phyloP scores from a whole-genome alignment of 2,797 vertebrate genomes.

The Acanthopagrus latus region DNA sequence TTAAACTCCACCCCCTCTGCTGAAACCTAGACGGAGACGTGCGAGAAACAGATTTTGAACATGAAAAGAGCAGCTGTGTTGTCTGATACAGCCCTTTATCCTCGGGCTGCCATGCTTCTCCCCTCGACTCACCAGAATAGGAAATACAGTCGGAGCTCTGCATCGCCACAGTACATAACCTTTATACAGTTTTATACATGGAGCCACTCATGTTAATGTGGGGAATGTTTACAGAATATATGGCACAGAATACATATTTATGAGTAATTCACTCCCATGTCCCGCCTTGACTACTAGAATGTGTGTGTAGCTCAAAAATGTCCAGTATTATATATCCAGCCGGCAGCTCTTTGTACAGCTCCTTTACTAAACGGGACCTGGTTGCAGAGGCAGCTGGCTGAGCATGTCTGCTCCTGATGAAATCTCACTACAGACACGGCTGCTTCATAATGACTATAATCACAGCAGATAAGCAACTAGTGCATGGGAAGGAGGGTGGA shows the following conservation, averaged over 20 bases:
- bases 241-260: slow-evolving; percentile 34
- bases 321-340: slow-evolving; percentile 43
- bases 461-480: slow-evolving; percentile 85
- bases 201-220: slow-evolving; percentile 46
- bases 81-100: slow-evolving; percentile 76
- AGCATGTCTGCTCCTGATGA: slow-evolving; percentile 74
- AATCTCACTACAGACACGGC: slow-evolving; percentile 81
- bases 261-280: slow-evolving; percentile 40
- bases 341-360: slow-evolving; percentile 42
- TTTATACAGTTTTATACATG: slow-evolving; percentile 30
- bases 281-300: slow-evolving; percentile 36
- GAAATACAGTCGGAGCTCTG: slow-evolving; percentile 49
- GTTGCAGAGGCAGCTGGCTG: slow-evolving; percentile 78
- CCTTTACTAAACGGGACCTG: slow-evolving; percentile 70
- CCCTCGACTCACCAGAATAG: slow-evolving; percentile 45
- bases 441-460: slow-evolving; percentile 87
- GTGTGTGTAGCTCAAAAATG: slow-evolving; percentile 43
- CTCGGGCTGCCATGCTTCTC: slow-evolving; percentile 71
- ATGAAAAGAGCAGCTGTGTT: slow-evolving; percentile 85
- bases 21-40: slow-evolving; percentile 79
- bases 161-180: slow-evolving; percentile 27
- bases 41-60: slow-evolving; percentile 82
- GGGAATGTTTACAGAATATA: slow-evolving; percentile 51
- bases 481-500: slow-evolving; percentile 77
- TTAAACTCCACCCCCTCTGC: slow-evolving; percentile 83